Evolutionary conservation across 2,888 invertebrate genomes (phyloP), one percentile per base, ranked within the genome.

Genomic region (Pterostichus niger): DNA sequence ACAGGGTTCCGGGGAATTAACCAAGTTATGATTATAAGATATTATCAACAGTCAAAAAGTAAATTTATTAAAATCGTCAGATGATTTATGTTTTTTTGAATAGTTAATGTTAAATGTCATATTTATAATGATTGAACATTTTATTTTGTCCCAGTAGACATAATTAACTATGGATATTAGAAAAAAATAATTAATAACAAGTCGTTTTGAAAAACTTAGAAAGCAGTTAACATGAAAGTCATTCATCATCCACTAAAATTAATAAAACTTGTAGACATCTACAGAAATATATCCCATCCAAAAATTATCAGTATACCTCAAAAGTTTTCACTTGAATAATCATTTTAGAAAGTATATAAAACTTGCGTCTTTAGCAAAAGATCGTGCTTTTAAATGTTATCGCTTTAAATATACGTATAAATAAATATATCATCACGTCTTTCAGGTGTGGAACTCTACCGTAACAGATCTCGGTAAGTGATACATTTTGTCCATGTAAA

Each of bases 241-340:
- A 59, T 59, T 59, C 59, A 59, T 59, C 59, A 59, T 59, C 54
- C 17, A 15, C 13, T 17, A 17, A 56, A 13, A 56, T 56, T 56
- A 56, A 13, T 15, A 56, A 56, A 56, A 56, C 15, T 17, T 56
- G n/a, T 17, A 56, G 54, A 56, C 54, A 56, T 56, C 54, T 56
- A 24, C 59, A 54, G 6, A 54, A 54, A 54, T 59, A 31, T 59
- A 31, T 59, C 24, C 24, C 59, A 24, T 59, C 59, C 24, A 59
- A 24, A 17, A 11, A 59, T 24, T 11, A 11, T 17, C 59, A 59
- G 59, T 11, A 59, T 31, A 59, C 11, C 17, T 24, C 59, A 59
- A 59, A 1, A 17, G 15, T 59, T 54, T 56, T 24, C 1, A 24
- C 24, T 2, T 24, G 24, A 2, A 1, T 24, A 24, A 24, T 2